Evolutionary conservation across 2,888 invertebrate species (phyloP).

Genomic region (Watsonalla cultraria): DNA sequence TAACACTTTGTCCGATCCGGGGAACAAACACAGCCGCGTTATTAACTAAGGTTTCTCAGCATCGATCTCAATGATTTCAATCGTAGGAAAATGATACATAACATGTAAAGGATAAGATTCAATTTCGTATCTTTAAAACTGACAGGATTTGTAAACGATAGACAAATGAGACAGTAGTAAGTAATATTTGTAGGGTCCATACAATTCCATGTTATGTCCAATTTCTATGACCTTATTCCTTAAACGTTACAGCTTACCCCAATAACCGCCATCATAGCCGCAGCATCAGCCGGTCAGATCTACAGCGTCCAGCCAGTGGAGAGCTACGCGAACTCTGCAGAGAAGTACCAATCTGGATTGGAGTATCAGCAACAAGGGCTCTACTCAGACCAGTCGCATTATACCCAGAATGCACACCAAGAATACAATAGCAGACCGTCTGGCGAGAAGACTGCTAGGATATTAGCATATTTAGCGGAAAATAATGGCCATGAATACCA

Average conservation of each 20-base stretch:
- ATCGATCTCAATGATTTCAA: too few species aligned
- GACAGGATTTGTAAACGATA: too few species aligned
- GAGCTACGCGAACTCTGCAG: conserved; percentile 36
- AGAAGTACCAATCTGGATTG: conserved; percentile 46
- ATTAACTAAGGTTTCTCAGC: too few species aligned
- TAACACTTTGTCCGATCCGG: too few species aligned
- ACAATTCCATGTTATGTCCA: too few species aligned
- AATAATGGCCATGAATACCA: conserved; percentile 54
- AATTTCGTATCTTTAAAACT: too few species aligned
- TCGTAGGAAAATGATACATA: too few species aligned
- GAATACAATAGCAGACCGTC: conserved; percentile 17
- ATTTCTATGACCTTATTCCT: not conserved
- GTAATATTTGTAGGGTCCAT: too few species aligned
- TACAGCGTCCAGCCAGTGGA: conserved; percentile 29
- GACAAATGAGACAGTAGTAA: too few species aligned
- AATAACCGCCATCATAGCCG: conserved; percentile 44
- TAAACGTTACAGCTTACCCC: conserved; percentile 39
- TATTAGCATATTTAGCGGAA: conserved; percentile 43
- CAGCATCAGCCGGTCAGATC: conserved; percentile 48
- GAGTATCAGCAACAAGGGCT: conserved; percentile 42
- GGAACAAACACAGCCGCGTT: too few species aligned
- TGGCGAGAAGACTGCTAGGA: conserved; percentile 46
- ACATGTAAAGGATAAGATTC: too few species aligned
- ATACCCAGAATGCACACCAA: conserved; percentile 11
- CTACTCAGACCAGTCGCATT: conserved; percentile 41